Evolutionary conservation across 2,113 vertebrate genomes (phyloP).

Genomic region (Lutjanus erythropterus): DNA sequence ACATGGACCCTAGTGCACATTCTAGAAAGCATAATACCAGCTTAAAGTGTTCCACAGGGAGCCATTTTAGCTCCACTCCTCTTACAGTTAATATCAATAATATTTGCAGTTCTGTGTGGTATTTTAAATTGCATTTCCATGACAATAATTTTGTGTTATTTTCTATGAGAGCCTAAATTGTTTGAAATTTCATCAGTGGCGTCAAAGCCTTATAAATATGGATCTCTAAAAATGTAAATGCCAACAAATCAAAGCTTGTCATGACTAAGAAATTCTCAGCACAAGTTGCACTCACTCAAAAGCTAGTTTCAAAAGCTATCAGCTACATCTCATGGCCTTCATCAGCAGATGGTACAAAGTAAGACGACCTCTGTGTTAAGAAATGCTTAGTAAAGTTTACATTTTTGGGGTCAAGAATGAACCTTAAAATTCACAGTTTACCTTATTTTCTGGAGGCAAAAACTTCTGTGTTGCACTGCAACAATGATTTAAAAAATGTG

Average conservation of each 20-base stretch:
- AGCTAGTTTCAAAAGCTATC: too few species aligned
- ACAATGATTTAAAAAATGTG: neutral
- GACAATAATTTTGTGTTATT: too few species aligned
- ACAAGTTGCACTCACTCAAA: too few species aligned
- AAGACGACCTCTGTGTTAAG: neutral
- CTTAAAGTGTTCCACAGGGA: neutral
- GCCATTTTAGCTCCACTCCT: neutral
- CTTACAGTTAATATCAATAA: neutral
- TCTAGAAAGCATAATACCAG: too few species aligned
- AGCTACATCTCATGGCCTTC: neutral
- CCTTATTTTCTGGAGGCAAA: neutral
- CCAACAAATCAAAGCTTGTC: neutral
- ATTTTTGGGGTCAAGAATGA: neutral
- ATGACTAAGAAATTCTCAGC: neutral
- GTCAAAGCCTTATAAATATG: too few species aligned
- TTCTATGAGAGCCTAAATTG: too few species aligned
- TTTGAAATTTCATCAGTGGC: too few species aligned
- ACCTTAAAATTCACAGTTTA: neutral
- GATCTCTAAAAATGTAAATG: too few species aligned
- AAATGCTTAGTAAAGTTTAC: neutral
- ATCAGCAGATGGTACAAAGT: neutral
- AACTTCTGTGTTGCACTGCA: neutral
- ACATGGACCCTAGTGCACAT: too few species aligned
- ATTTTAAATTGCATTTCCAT: neutral
- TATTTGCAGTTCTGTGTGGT: neutral